Percentiles rank a stretch among this genome's conserved stretches.
phyloP scores from a whole-genome alignment of 2,797 vertebrate species.

The Xenentodon cancila region DNA sequence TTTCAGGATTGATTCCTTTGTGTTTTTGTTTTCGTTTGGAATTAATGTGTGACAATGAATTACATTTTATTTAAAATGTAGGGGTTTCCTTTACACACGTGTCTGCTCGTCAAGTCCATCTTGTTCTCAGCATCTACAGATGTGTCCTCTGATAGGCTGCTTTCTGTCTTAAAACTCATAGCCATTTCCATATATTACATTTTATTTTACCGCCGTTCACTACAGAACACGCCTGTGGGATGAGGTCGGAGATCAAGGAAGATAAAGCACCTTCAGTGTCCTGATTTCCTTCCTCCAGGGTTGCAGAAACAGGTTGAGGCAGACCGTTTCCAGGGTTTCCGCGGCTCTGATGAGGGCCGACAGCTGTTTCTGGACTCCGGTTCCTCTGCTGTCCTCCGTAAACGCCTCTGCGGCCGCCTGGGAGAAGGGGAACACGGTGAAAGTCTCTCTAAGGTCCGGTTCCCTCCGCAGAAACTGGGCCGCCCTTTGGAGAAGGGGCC shows the following conservation, averaged over 20 bases:
- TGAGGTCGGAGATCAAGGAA: background rate
- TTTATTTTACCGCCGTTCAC: too few relatives aligned
- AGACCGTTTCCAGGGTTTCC: slow-evolving; percentile 85
- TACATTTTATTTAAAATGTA: too few relatives aligned
- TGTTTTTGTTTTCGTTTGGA: too few relatives aligned
- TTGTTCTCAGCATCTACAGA: too few relatives aligned
- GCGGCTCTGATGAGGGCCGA: slow-evolving; percentile 66
- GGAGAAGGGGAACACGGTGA: slow-evolving; percentile 65
- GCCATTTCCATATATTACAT: too few relatives aligned
- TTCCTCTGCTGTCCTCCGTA: background rate
- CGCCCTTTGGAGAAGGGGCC: slow-evolving; percentile 42
- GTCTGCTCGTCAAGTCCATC: too few relatives aligned
- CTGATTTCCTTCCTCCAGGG: slow-evolving; percentile 89
- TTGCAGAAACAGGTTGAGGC: slow-evolving; percentile 83
- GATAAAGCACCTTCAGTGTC: slow-evolving; percentile 82
- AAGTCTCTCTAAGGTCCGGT: slow-evolving; percentile 18
- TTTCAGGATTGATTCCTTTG: too few relatives aligned
- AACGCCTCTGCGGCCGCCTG: slow-evolving; percentile 25
- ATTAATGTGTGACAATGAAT: too few relatives aligned
- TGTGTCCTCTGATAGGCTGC: too few relatives aligned
- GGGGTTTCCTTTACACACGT: too few relatives aligned
- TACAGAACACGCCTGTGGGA: too few relatives aligned
- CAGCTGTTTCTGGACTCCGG: slow-evolving; percentile 39
- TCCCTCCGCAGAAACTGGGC: slow-evolving; percentile 46
- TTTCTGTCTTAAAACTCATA: too few relatives aligned